Percentiles rank a stretch among this genome's conserved stretches.
Evolutionary conservation across 2,797 vertebrate species (phyloP).

Genomic region (Propithecus perrieri): DNA sequence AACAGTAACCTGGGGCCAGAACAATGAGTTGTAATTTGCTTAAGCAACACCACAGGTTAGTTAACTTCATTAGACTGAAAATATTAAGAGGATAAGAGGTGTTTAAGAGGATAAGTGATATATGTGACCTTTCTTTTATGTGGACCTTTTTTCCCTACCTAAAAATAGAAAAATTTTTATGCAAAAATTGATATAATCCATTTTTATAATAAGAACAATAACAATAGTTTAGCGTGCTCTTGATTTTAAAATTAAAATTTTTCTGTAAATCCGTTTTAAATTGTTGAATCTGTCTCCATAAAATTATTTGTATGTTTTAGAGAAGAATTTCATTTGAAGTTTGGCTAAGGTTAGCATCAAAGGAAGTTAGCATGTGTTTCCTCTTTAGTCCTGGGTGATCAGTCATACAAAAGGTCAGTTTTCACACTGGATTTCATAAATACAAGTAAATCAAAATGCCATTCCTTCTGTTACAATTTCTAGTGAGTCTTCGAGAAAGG

Average conservation of each 20-base stretch:
- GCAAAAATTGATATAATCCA: neutral
- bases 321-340: neutral
- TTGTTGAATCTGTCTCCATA: neutral
- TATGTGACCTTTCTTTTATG: neutral
- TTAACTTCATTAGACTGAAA: neutral
- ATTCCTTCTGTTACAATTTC: neutral
- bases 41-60: neutral
- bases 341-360: neutral
- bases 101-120: neutral
- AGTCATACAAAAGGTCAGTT: neutral
- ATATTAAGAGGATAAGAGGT: neutral
- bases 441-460: neutral
- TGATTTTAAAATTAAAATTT: neutral
- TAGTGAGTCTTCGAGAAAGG: neutral
- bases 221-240: neutral
- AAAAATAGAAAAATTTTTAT: neutral
- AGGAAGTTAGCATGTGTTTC: neutral
- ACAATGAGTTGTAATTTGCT: neutral
- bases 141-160: neutral
- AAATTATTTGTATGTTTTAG: neutral
- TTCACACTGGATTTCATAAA: neutral
- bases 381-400: neutral
- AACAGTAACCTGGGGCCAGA: neutral
- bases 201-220: neutral
- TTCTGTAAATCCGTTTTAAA: neutral